Evolutionary conservation across 2,888 invertebrate genomes (phyloP), one percentile per base, ranked within the genome.

Genomic region (Pogonocherus hispidulus): DNA sequence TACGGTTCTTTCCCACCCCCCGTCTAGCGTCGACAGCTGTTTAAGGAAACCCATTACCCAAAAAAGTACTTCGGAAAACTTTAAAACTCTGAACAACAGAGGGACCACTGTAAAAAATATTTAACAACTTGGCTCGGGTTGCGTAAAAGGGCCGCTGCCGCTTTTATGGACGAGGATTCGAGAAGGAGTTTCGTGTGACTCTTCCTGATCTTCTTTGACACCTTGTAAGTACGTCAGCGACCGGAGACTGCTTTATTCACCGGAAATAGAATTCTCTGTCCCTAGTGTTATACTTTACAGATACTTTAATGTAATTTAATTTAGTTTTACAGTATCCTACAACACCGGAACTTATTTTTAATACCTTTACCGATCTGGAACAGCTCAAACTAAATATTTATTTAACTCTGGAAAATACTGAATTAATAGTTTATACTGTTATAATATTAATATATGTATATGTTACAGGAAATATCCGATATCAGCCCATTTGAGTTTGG

Each of bases 11-110:
- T 27, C 19, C 6, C n/a, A 16, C 4, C 3, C n/a, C 19, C 27
- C 57, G 27, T 18, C 47, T 41, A 20, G 18, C 47, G 57, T 41
- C 59, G 66, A 49, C 66, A 66, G 66, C 66, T 66, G 59, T 66
- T n/a, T 66, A 51, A 49, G 49, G 64, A 47, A 51, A 59, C 46
- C 47, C 59, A 27, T 32, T 35, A 52, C 56, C 23, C 35, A 65
- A 56, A 55, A 65, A 63, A 35, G 52, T 52, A 47, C 51, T 56
- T 41, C 46, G 35, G 46, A 56, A 55, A 65, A 65, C 20, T 56
- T 65, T 32, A 47, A 47, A 27, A 19, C 59, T n/a, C n/a, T 18
- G 32, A 47, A 47, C 19, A 18, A 59, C 19, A 59, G 27, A 19
- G 47, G 18, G 27, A 46, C 57, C 23, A 41, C 44, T 57, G 52